Evolutionary conservation across 2,113 vertebrate species (phyloP), one percentile per base, ranked within the genome.

Genomic region (Gobio gobio): DNA sequence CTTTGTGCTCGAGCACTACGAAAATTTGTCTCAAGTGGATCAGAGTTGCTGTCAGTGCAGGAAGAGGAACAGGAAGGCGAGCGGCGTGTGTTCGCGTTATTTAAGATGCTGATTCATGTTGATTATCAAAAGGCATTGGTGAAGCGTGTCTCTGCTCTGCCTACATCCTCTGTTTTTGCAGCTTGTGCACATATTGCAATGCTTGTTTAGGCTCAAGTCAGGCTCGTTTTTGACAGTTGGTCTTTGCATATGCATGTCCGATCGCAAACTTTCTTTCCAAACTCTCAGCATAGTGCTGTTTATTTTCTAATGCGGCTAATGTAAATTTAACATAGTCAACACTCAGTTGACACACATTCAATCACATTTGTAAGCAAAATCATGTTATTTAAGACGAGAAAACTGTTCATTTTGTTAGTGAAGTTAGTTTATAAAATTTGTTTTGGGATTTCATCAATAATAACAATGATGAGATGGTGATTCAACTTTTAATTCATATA

Each of bases 21-120:
- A 64, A 77, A 24, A 75, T 29, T 12, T 40, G 18, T 82, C 43
- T 86, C 51, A 49, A 86, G 54, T 78, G 76, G 13, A 82, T 82
- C 80, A 72, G 74, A 64, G 74, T 20, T 49, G 47, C 74, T 85
- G 64, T 85, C 36, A 66, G 18, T 2, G 40, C 63, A 22, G 61
- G 47, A 68, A 54, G 80, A 40, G 66, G 29, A 51, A 36, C 26
- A 33, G 18, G 63, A 51, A 45, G 29, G 76, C n/a, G n/a, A 79
- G 64, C 13, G 36, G n/a, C 4, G 24, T 29, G 29, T 36, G 54
- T 43, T 59, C 0, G 22, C 22, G 75, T 78, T 59, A 56, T 78
- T 59, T 59, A 43, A 43, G 6, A 78, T 59, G 26, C 33, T 78
- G 76, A 78, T 78, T 78, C 66, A 70, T 70, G 66, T 33, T 12